Conservation (phyloP, 2,888 invertebrate species). For the Caenorhabditis afra region DNA sequence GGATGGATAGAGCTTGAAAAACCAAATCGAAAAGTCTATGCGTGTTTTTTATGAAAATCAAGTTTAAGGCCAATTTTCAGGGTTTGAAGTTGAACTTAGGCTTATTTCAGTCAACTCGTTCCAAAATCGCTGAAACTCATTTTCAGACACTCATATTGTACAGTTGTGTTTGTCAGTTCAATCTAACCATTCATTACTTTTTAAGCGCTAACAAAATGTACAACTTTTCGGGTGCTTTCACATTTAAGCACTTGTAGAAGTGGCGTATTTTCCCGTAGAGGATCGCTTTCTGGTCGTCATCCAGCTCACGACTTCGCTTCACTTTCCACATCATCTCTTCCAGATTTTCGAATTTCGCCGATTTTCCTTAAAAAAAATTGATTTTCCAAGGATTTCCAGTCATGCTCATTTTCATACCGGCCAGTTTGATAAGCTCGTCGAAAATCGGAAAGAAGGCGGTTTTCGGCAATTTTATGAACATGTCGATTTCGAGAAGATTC, state of each 20-base stretch:
- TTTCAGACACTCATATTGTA: too few relatives aligned
- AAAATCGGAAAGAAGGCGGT: conserved; percentile 24
- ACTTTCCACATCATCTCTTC: conserved; percentile 39
- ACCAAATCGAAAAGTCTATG: too few relatives aligned
- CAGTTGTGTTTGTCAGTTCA: too few relatives aligned
- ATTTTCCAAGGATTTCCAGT: background rate
- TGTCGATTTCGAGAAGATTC: conserved; percentile 33
- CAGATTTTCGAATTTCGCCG: conserved; percentile 30
- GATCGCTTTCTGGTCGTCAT: conserved; percentile 22
- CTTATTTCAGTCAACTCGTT: too few relatives aligned
- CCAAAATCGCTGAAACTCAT: too few relatives aligned
- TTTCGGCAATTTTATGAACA: conserved; percentile 33
- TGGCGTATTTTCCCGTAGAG: conserved; percentile 51
- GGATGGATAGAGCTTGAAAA: too few relatives aligned
- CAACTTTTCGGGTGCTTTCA: conserved; percentile 39
- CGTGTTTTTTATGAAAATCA: too few relatives aligned
- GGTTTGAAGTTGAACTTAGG: too few relatives aligned
- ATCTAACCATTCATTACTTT: too few relatives aligned
- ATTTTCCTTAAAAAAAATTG: conserved; percentile 25
- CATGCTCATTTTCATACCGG: background rate
- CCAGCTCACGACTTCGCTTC: conserved; percentile 3
- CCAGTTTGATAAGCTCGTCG: conserved; percentile 49
- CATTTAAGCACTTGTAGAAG: conserved; percentile 59
- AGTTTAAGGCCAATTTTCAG: too few relatives aligned
- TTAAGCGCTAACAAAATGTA: conserved; percentile 5